phyloP scores from a whole-genome alignment of 2,113 vertebrate genomes.

The Zosterops borbonicus region DNA sequence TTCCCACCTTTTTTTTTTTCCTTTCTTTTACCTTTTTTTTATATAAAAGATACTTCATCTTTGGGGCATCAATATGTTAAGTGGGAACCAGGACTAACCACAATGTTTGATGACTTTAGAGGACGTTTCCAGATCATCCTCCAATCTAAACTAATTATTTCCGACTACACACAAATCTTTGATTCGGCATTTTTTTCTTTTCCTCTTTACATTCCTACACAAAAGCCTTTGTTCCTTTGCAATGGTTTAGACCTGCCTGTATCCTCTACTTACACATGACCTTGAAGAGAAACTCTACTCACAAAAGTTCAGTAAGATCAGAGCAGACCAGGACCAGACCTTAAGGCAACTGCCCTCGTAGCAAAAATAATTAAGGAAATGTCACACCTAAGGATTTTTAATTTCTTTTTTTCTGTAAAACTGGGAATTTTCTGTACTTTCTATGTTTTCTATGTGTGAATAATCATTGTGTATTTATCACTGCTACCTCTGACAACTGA shows the following conservation, averaged over 20 bases:
- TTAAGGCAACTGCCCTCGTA: not conserved
- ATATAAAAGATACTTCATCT: not conserved
- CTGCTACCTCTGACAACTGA: slow-evolving; percentile 28
- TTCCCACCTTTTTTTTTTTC: accelerated
- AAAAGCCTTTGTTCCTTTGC: slow-evolving; percentile 51
- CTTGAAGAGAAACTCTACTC: slow-evolving; percentile 33
- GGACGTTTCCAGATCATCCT: slow-evolving; percentile 45
- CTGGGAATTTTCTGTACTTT: slow-evolving; percentile 30
- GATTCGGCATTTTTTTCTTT: slow-evolving; percentile 12
- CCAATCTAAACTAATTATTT: slow-evolving; percentile 57
- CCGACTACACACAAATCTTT: slow-evolving; percentile 19
- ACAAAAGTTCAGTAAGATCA: not conserved
- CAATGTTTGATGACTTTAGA: slow-evolving; percentile 5
- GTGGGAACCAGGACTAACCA: slow-evolving; percentile 14
- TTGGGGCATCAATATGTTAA: slow-evolving; percentile 19
- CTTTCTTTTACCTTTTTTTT: too few species aligned
- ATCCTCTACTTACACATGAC: slow-evolving; percentile 30
- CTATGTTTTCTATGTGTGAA: not conserved
- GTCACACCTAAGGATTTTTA: not conserved
- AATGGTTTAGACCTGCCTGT: not conserved
- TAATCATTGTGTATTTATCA: slow-evolving; percentile 25
- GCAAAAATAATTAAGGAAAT: not conserved
- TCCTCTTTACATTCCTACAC: slow-evolving; percentile 77
- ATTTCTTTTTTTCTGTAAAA: not conserved
- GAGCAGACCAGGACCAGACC: slow-evolving; percentile 11